Conservation (phyloP, 2,113 vertebrate species). For the Bubalus kerabau region DNA sequence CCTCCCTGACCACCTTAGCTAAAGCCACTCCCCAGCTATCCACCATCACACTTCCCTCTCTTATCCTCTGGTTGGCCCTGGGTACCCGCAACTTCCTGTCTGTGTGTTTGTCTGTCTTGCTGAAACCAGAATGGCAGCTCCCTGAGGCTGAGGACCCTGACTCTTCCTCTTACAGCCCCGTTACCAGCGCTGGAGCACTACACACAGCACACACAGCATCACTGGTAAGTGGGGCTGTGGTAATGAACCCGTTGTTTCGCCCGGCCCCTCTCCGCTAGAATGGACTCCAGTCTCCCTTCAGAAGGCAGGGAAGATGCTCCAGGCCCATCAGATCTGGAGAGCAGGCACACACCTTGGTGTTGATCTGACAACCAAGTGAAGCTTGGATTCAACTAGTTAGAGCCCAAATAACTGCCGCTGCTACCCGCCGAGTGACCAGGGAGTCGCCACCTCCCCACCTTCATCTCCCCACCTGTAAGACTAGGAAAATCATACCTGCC, state of each 20-base stretch:
- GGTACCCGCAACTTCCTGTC: not conserved
- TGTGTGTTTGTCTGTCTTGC: not conserved
- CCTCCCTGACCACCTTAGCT: not conserved
- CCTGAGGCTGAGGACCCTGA: not conserved
- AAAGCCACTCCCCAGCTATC: not conserved
- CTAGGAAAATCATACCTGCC: not conserved
- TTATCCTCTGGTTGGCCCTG: not conserved
- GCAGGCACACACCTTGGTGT: not conserved
- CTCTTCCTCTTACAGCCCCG: too few relatives aligned
- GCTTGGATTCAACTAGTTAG: not conserved
- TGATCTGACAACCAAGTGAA: not conserved
- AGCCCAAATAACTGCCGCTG: not conserved
- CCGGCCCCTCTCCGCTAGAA: not conserved
- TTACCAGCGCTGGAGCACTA: not conserved
- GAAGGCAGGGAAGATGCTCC: not conserved
- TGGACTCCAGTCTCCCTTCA: not conserved
- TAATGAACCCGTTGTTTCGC: not conserved
- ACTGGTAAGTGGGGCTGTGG: not conserved
- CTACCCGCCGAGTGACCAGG: not conserved
- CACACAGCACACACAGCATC: not conserved
- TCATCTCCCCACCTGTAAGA: not conserved
- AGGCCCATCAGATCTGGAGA: not conserved
- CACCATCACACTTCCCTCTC: not conserved
- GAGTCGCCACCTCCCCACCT: not conserved
- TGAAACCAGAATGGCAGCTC: not conserved